Conservation (phyloP, 2,113 vertebrate genomes). For the Brienomyrus longianalis region DNA sequence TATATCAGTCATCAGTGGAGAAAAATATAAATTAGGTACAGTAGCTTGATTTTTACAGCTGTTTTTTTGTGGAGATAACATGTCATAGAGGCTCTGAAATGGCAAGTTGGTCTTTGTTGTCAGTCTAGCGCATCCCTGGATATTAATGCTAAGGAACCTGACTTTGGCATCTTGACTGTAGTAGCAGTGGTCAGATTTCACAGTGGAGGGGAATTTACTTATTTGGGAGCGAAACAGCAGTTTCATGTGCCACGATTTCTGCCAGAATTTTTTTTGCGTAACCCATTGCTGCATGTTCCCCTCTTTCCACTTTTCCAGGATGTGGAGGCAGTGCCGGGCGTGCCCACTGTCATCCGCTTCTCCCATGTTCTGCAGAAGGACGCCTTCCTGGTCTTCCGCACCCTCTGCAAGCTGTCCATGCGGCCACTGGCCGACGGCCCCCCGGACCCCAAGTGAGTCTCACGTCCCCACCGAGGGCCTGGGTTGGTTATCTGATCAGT, state of each 20-base stretch:
- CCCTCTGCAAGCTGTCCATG: slow-evolving; percentile 95
- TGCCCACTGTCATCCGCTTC: slow-evolving; percentile 71
- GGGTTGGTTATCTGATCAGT: not conserved
- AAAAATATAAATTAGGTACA: not conserved
- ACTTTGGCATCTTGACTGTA: not conserved
- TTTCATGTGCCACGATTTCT: not conserved
- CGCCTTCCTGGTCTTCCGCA: slow-evolving; percentile 92
- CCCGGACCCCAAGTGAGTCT: slow-evolving; percentile 89
- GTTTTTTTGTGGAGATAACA: not conserved
- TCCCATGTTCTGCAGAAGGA: slow-evolving; percentile 94
- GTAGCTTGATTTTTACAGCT: not conserved
- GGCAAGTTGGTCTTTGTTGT: not conserved
- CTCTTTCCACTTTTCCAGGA: slow-evolving; percentile 60
- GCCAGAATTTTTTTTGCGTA: not conserved
- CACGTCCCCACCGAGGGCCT: not conserved
- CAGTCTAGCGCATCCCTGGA: not conserved
- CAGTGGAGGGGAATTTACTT: not conserved
- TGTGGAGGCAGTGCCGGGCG: slow-evolving; percentile 66
- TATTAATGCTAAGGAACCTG: not conserved
- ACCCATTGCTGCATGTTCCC: not conserved
- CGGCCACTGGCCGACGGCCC: slow-evolving; percentile 92
- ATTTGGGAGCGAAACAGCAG: not conserved
- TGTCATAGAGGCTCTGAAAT: not conserved
- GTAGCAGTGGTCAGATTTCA: not conserved
- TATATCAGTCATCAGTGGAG: not conserved